A percentile compares a stretch with the other conserved stretches of the same genome.
Conservation (phyloP, 2,797 vertebrate genomes). For the Mycteria americana region DNA sequence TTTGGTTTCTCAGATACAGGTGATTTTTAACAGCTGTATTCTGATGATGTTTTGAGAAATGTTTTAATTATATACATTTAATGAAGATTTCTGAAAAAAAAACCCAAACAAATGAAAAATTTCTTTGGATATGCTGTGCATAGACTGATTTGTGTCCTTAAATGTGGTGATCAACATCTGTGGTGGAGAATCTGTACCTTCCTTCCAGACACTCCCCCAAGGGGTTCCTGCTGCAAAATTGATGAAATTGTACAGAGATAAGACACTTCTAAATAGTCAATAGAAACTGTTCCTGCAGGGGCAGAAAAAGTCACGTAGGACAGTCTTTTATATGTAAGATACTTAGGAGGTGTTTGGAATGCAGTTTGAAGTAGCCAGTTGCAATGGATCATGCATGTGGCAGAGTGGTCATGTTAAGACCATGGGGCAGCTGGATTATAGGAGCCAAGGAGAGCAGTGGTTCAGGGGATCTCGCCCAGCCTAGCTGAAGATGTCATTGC, state of each 20-base stretch:
- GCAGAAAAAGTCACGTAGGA: not conserved
- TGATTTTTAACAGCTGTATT: not conserved
- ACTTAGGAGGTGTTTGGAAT: not conserved
- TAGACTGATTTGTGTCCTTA: not conserved
- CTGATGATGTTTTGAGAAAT: not conserved
- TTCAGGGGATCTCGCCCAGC: not conserved
- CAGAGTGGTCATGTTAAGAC: not conserved
- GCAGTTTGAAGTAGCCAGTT: not conserved
- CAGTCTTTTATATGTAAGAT: not conserved
- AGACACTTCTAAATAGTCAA: constrained; percentile 4
- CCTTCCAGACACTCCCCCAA: not conserved
- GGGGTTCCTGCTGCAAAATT: not conserved
- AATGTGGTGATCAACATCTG: not conserved
- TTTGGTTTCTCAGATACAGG: not conserved
- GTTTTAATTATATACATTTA: not conserved
- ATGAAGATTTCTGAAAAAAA: not conserved
- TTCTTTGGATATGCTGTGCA: not conserved
- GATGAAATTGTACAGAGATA: constrained; percentile 3
- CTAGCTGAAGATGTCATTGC: not conserved
- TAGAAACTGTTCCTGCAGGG: not conserved
- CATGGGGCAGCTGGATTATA: not conserved
- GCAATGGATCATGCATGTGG: not conserved
- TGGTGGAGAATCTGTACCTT: not conserved
- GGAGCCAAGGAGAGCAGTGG: not conserved
- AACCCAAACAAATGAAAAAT: not conserved